A percentile compares a stretch with the other conserved stretches of the same genome.
Conservation (phyloP, 2,113 vertebrate genomes). For the Micromys minutus region DNA sequence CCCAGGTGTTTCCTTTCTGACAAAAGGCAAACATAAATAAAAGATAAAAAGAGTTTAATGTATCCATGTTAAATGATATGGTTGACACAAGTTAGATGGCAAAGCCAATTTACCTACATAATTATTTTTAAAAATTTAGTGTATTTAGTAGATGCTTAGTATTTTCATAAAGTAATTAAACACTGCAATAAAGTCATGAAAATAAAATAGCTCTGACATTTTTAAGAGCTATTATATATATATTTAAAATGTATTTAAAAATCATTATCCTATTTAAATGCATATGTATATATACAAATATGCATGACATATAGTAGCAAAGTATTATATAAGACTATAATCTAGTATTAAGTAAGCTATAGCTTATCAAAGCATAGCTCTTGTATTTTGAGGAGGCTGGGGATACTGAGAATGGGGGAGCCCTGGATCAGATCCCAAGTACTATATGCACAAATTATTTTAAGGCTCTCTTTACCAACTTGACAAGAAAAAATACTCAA, state of each 20-base stretch:
- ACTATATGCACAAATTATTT: neutral
- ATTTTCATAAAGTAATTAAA: conserved; percentile 52
- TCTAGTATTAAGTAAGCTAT: neutral
- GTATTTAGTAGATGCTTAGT: neutral
- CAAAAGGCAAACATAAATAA: conserved; percentile 55
- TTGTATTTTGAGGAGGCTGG: conserved; percentile 3
- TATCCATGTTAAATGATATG: conserved; percentile 14
- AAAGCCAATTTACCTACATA: conserved; percentile 47
- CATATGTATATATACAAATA: neutral
- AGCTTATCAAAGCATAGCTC: conserved; percentile 42
- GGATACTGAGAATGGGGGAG: neutral
- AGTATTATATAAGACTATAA: conserved; percentile 22
- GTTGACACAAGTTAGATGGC: conserved; percentile 34
- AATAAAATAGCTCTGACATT: conserved; percentile 42
- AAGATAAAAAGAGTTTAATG: conserved; percentile 16
- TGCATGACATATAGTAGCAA: neutral
- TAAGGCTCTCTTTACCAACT: neutral
- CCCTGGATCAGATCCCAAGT: neutral
- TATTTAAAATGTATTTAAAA: conserved; percentile 34
- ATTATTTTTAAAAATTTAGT: conserved; percentile 49
- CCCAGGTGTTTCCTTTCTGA: conserved; percentile 42
- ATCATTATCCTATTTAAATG: conserved; percentile 28
- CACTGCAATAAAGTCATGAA: conserved; percentile 27
- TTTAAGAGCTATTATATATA: neutral
- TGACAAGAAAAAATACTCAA: conserved; percentile 37